phyloP scores from a whole-genome alignment of 2,797 vertebrate genomes.

The Astyanax mexicanus region DNA sequence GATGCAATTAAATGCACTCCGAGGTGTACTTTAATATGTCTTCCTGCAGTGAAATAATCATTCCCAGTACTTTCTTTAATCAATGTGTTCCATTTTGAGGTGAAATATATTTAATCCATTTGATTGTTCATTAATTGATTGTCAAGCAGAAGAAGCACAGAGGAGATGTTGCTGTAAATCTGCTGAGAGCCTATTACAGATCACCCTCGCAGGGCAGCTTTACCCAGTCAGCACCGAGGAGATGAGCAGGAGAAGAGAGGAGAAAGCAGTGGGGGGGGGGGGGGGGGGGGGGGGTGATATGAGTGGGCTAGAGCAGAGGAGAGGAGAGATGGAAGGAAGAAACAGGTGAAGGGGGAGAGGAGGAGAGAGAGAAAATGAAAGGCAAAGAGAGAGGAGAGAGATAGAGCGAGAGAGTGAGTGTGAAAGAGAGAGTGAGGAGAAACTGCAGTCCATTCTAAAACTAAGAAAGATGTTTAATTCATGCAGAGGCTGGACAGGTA shows the following conservation, averaged over 20 bases:
- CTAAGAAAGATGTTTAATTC: conserved; percentile 75
- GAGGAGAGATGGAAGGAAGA: conserved; percentile 69
- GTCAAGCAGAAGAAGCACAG: not conserved
- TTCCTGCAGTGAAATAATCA: no score
- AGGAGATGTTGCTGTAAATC: not conserved
- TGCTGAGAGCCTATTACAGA: not conserved
- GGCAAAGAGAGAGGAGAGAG: conserved; percentile 2
- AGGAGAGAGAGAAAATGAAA: no score
- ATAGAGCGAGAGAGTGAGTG: not conserved
- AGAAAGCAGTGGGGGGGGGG: conserved; percentile 41
- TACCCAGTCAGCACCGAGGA: not conserved
- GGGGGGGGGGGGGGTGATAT: no score
- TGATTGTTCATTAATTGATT: not conserved
- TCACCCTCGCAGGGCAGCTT: conserved; percentile 31
- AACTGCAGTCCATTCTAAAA: conserved; percentile 37
- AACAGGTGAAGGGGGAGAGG: no score
- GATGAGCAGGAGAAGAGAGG: conserved; percentile 56
- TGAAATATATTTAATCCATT: not conserved
- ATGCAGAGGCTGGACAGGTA: conserved; percentile 66
- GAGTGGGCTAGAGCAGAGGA: conserved; percentile 62
- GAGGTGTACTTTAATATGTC: no score
- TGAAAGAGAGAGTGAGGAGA: conserved; percentile 19
- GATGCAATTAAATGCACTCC: no score
- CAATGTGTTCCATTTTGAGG: not conserved
- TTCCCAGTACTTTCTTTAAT: not conserved